phyloP scores from a whole-genome alignment of 1,140 invertebrate genomes.

The Tachypleus tridentatus region DNA sequence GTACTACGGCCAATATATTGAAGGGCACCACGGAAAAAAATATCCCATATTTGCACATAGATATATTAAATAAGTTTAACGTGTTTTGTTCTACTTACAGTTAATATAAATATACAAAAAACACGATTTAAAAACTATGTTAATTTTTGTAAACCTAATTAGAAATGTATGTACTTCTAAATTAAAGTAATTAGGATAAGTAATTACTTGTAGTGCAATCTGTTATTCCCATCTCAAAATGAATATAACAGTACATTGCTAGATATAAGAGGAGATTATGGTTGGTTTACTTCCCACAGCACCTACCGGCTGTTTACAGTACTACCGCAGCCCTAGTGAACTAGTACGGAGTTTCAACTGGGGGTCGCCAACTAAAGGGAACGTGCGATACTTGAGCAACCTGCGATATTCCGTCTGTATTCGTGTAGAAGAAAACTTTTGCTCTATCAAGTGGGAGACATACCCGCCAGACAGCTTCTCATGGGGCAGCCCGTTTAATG shows the following conservation, averaged over 20 bases:
- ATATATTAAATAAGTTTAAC: too few relatives aligned
- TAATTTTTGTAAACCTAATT: too few relatives aligned
- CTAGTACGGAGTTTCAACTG: slow-evolving; percentile 48
- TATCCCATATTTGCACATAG: too few relatives aligned
- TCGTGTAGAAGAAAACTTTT: slow-evolving; percentile 71
- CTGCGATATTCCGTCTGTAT: slow-evolving; percentile 79
- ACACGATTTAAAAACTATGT: too few relatives aligned
- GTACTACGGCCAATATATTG: too few relatives aligned
- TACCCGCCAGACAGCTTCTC: slow-evolving; percentile 21
- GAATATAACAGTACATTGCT: neutral
- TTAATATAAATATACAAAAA: too few relatives aligned
- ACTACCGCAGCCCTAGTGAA: slow-evolving; percentile 24
- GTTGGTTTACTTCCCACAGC: slow-evolving; percentile 9
- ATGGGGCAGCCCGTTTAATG: slow-evolving; percentile 19
- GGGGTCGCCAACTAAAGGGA: slow-evolving; percentile 28
- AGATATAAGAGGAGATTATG: too few relatives aligned
- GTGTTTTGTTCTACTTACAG: too few relatives aligned
- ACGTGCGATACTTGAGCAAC: slow-evolving; percentile 67
- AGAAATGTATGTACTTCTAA: too few relatives aligned
- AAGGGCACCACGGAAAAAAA: too few relatives aligned
- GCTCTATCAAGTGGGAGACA: slow-evolving; percentile 47
- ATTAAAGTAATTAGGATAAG: too few relatives aligned
- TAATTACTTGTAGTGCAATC: slow-evolving; percentile 24
- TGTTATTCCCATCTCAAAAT: neutral
- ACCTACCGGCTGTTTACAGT: slow-evolving; percentile 26